Base-by-base conservation (phyloP, 1,140 invertebrate species). In the Cydia splendana region DNA sequence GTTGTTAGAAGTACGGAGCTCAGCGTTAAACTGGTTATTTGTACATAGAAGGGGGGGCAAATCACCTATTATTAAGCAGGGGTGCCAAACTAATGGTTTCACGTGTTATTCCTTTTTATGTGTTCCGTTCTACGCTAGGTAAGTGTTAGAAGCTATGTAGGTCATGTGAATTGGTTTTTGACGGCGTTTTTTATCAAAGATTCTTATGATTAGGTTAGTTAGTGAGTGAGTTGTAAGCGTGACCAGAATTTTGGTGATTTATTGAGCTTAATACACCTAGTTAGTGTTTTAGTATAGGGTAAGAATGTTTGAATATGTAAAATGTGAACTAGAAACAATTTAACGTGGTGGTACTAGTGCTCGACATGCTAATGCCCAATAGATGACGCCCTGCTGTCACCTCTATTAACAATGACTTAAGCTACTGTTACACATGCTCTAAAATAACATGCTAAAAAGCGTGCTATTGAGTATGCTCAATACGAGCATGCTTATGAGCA, bases 51-150 rank as follows among this genome's bases (percentile, higher is more conserved):
- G 78, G 79, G 88, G 88, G 83, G 84, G 84, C 73, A 87, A 88
- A 91, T 91, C 86, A 87, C 87, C 87, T 88, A 88, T 88, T 89
- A 90, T 91, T 90, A 88, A 86, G 84, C 86, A 74, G 88, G 85
- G 89, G 88, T 88, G 88, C 84, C 84, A 88, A 88, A 88, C 85
- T 91, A 90, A 91, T 85, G 86, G 83, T 84, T 87, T 84, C 82
- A 87, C 83, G 85, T 90, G 87, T 85, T 85, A 80, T 88, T 87
- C 85, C 85, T 88, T 91, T 91, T 91, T 91, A 90, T 89, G 88
- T 85, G 82, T 86, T 86, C 84, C 87, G 83, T 89, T 90, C 79
- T 75, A 81, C 77, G 80, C 80, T 80, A 88, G 86, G 89, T 84
- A 88, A 84, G 86, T 89, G 86, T 89, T 84, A 85, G 78, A 51